phyloP scores from a whole-genome alignment of 2,113 vertebrate species.

The Choloepus hoffmanni region DNA sequence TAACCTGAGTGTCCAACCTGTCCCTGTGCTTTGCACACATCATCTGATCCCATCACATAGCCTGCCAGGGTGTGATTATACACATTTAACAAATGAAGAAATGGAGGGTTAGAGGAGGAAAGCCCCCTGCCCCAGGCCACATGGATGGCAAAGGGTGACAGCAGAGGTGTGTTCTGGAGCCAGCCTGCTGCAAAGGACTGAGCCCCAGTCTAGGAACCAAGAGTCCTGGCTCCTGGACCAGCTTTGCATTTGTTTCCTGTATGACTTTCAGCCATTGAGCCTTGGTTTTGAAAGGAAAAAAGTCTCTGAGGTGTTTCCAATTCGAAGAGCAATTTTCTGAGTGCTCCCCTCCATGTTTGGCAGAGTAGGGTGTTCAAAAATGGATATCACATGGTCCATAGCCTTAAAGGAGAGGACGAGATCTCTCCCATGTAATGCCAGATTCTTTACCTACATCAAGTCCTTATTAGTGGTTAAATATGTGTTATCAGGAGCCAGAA shows the following conservation, averaged over 20 bases:
- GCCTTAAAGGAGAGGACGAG: not conserved
- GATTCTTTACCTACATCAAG: not conserved
- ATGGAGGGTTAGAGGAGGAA: not conserved
- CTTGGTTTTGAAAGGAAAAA: not conserved
- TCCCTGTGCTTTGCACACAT: rapidly evolving
- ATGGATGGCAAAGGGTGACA: not conserved
- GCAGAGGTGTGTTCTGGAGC: not conserved
- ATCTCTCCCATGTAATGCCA: not conserved
- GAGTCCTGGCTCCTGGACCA: not conserved
- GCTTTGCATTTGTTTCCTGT: not conserved
- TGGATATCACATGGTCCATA: not conserved
- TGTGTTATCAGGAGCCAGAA: not conserved
- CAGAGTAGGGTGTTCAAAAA: not conserved
- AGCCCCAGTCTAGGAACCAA: not conserved
- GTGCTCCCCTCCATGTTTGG: not conserved
- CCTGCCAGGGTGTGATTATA: no score
- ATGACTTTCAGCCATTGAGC: not conserved
- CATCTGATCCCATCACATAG: not conserved
- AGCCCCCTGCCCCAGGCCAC: not conserved
- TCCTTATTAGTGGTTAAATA: not conserved
- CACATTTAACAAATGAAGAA: not conserved
- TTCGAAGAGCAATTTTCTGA: not conserved
- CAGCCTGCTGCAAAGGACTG: not conserved
- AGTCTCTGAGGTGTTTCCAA: not conserved
- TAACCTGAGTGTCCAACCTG: not conserved